Evolutionary conservation across 2,113 vertebrate species (phyloP).

Genomic region (Genyomyrus donnyi): DNA sequence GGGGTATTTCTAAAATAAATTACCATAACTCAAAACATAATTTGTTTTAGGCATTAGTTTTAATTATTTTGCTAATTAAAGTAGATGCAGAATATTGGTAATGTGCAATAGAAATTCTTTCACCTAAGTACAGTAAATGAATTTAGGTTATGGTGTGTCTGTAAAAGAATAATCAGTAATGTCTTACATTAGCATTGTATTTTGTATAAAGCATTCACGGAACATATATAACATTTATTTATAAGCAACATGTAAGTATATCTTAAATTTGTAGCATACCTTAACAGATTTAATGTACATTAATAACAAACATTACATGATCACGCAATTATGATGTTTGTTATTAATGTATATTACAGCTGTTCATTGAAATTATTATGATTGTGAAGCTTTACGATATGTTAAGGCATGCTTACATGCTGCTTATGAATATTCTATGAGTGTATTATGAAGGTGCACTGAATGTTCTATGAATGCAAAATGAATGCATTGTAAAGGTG

Average conservation of each 20-base stretch:
- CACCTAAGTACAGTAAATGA: constrained; percentile 53
- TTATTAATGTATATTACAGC: neutral
- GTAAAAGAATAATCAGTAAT: constrained; percentile 26
- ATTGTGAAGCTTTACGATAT: neutral
- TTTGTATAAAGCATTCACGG: neutral
- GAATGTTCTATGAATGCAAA: neutral
- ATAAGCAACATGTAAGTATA: neutral
- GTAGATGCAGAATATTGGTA: constrained; percentile 50
- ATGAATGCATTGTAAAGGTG: neutral
- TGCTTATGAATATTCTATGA: neutral
- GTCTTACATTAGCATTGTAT: neutral
- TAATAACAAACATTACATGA: neutral
- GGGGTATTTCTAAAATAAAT: neutral
- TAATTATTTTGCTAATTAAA: constrained; percentile 52
- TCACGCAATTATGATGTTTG: neutral
- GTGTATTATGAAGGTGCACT: neutral
- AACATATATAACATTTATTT: neutral
- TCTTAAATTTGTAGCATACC: neutral
- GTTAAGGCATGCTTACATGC: neutral
- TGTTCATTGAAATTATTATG: neutral
- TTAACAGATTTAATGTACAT: neutral
- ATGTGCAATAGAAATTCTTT: constrained; percentile 55
- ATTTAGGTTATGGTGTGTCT: constrained; percentile 49
- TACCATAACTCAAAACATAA: constrained; percentile 40
- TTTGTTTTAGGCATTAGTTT: constrained; percentile 45